Percentiles rank a stretch among this genome's conserved stretches.
Conservation (phyloP, 1,140 invertebrate species). For the Drosophila parabipectinata region DNA sequence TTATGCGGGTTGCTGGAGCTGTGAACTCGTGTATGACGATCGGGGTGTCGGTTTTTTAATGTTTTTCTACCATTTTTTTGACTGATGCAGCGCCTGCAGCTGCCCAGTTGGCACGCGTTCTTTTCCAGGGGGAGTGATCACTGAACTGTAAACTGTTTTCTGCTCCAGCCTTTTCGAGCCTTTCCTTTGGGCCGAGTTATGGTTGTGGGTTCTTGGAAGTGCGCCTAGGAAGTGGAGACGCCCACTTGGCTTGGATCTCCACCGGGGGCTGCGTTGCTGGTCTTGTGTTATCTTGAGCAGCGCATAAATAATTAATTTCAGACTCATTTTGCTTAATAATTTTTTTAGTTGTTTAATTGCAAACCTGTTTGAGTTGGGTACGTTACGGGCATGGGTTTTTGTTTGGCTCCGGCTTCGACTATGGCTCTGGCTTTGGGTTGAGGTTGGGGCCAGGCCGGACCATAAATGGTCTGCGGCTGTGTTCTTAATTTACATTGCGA, state of each 20-base stretch:
- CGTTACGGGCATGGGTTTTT: slow-evolving; percentile 3
- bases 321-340: slow-evolving; percentile 65
- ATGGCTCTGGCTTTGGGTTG: slow-evolving; percentile 32
- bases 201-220: slow-evolving; percentile 51
- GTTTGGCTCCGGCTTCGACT: slow-evolving; percentile 37
- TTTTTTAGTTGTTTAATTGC: slow-evolving; percentile 72
- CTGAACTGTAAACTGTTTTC: slow-evolving; percentile 63
- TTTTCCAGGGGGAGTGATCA: slow-evolving; percentile 43
- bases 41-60: slow-evolving; percentile 23
- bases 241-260: slow-evolving; percentile 44
- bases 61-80: slow-evolving; percentile 7
- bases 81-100: slow-evolving; percentile 65
- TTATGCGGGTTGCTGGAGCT: slow-evolving; percentile 67
- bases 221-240: slow-evolving; percentile 21
- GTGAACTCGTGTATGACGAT: slow-evolving; percentile 78
- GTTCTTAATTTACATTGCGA: slow-evolving; percentile 70
- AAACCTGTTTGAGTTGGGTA: slow-evolving; percentile 61
- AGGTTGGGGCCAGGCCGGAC: slow-evolving; percentile 43
- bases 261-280: slow-evolving; percentile 44
- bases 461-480: slow-evolving; percentile 63
- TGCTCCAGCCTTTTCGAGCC: slow-evolving; percentile 18
- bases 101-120: slow-evolving; percentile 77
- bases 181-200: slow-evolving; percentile 46
- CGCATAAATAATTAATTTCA: slow-evolving; percentile 81
- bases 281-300: slow-evolving; percentile 52